These are phyloP conservation scores for Botrylloides violaceus DNA, from an alignment of 23 tunicate species.

Conservation along the genomic window DNA sequence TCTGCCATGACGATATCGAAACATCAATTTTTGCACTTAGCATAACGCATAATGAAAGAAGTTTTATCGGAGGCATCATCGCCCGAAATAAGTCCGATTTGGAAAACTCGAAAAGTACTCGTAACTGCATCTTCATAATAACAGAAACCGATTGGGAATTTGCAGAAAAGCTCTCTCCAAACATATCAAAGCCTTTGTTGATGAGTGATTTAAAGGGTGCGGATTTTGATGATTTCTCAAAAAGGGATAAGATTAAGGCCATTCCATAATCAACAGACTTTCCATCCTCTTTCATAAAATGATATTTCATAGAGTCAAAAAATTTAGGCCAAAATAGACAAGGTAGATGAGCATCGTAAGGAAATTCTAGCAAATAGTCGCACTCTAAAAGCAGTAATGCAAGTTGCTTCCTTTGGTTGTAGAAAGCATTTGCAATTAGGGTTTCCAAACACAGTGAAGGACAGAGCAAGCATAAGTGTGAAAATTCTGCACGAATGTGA, in stretches of 20 bases:
- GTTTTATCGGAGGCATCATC: neutral
- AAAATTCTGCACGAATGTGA: neutral
- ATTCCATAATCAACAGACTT: constrained; percentile 11
- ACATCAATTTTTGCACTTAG: neutral
- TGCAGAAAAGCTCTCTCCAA: neutral
- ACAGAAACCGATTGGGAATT: neutral
- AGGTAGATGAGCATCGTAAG: neutral
- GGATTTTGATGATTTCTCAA: neutral
- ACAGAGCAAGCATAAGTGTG: neutral
- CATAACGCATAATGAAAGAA: constrained; percentile 2
- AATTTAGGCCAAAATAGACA: neutral
- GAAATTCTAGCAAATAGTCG: neutral
- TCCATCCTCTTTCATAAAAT: neutral
- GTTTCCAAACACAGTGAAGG: neutral
- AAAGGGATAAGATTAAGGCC: neutral
- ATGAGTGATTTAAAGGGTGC: neutral
- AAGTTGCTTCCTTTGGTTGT: neutral
- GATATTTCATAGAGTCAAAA: neutral
- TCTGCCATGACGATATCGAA: neutral
- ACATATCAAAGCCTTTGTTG: neutral
- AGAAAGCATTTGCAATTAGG: neutral
- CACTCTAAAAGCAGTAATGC: neutral
- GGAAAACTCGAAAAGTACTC: neutral
- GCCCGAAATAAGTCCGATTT: neutral
- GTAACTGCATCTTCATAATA: neutral